A percentile compares a stretch with the other conserved stretches of the same genome.
Conservation (phyloP, 2,113 vertebrate genomes). For the Megaceryle maxima region DNA sequence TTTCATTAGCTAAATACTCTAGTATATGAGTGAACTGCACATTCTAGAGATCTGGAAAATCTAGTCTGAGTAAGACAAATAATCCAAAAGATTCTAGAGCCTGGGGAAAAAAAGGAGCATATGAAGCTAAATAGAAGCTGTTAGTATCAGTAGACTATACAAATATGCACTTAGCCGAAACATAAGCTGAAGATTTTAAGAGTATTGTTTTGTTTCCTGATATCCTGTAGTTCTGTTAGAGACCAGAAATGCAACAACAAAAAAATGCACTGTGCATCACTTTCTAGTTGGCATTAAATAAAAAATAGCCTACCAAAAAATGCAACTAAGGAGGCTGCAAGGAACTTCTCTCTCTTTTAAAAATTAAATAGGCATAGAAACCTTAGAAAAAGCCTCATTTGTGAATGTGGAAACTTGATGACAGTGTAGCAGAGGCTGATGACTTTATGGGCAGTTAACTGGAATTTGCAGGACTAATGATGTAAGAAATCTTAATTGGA, state of each 20-base stretch:
- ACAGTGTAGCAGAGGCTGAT: background rate
- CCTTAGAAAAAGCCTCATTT: background rate
- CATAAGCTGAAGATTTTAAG: background rate
- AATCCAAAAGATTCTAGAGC: background rate
- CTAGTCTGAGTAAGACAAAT: no score
- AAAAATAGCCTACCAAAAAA: background rate
- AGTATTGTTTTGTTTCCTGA: background rate
- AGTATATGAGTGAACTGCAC: background rate
- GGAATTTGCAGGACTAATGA: background rate
- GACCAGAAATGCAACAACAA: background rate
- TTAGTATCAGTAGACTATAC: background rate
- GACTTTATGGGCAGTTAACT: background rate
- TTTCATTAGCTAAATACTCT: background rate
- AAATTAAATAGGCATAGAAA: background rate
- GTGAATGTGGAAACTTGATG: background rate
- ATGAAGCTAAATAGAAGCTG: background rate
- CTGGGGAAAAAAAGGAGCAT: background rate
- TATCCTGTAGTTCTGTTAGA: background rate
- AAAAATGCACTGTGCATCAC: accelerated
- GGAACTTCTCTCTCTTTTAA: background rate
- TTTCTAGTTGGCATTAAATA: background rate
- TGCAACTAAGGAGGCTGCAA: background rate
- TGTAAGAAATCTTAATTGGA: background rate
- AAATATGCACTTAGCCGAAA: background rate
- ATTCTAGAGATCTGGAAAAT: background rate